These are phyloP conservation scores for Lissonota sp. DNA, from an alignment of 2,888 invertebrate genomes.

Conservation along the genomic window DNA sequence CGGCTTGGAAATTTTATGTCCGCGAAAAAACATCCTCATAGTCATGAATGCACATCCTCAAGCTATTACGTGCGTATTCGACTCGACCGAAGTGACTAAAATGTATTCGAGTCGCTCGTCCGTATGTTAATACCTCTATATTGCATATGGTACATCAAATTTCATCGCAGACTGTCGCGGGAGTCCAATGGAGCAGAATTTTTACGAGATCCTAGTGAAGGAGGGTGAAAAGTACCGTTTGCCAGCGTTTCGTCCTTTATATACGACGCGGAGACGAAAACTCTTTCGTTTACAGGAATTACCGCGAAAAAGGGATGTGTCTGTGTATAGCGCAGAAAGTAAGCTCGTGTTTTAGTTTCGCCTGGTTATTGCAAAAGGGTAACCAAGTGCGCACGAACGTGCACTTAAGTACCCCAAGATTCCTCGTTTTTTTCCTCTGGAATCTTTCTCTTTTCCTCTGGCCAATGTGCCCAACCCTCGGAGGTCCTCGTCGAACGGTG, in stretches of 20 bases:
- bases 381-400: slow-evolving; percentile 58
- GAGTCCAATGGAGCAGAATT: slow-evolving; percentile 14
- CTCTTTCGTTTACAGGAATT: slow-evolving; percentile 44
- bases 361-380: neutral
- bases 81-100: too few species aligned
- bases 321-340: neutral
- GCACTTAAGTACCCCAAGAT: slow-evolving; percentile 49
- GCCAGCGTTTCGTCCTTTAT: neutral
- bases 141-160: slow-evolving; percentile 23
- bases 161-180: slow-evolving; percentile 11
- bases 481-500: slow-evolving; percentile 16
- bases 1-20: slow-evolving; percentile 1
- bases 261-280: slow-evolving; percentile 22
- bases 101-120: slow-evolving; percentile 6
- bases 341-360: slow-evolving; percentile 8
- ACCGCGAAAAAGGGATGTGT: slow-evolving; percentile 8
- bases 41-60: neutral
- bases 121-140: neutral
- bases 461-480: slow-evolving; percentile 38
- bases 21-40: neutral
- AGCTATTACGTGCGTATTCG: neutral
- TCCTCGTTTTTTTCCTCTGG: slow-evolving; percentile 1
- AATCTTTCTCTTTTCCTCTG: slow-evolving; percentile 26
- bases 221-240: slow-evolving; percentile 17
- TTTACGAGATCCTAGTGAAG: slow-evolving; percentile 23